A percentile compares a stretch with the other conserved stretches of the same genome.
These are phyloP conservation scores for Brevimyrus niger DNA, from an alignment of 2,113 vertebrate species.

Conservation along the genomic window DNA sequence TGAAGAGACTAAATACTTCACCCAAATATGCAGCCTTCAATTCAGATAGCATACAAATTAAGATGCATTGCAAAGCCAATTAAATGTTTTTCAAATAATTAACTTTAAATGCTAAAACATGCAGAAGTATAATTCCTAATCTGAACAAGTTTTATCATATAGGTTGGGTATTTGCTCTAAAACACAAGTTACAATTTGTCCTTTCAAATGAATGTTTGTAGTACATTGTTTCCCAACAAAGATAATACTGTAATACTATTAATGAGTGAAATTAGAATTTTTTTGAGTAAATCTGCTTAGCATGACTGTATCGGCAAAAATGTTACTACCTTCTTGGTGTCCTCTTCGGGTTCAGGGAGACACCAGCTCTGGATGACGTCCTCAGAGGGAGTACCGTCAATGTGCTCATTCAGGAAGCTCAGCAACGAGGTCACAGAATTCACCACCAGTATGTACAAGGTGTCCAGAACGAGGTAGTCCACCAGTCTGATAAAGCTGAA, in stretches of 20 bases:
- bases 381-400: constrained; percentile 52
- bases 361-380: constrained; percentile 62
- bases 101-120: background rate
- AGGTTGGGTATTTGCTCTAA: background rate
- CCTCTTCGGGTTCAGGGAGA: constrained; percentile 31
- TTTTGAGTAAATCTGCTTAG: background rate
- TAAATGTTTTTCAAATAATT: background rate
- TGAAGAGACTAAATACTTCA: background rate
- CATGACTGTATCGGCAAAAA: background rate
- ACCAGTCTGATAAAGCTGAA: constrained; percentile 73
- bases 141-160: background rate
- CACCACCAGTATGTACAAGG: constrained; percentile 63
- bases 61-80: background rate
- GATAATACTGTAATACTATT: background rate
- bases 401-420: constrained; percentile 56
- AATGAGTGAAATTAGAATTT: background rate
- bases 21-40: background rate
- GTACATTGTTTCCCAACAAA: background rate
- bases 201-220: background rate
- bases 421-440: constrained; percentile 61
- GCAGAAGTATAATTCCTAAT: background rate
- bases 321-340: constrained; percentile 49
- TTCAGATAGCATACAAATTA: background rate
- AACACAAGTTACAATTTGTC: background rate
- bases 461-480: constrained; percentile 72